Base-by-base conservation (phyloP, 2,797 vertebrate species). In the Sebastolobus alascanus region DNA sequence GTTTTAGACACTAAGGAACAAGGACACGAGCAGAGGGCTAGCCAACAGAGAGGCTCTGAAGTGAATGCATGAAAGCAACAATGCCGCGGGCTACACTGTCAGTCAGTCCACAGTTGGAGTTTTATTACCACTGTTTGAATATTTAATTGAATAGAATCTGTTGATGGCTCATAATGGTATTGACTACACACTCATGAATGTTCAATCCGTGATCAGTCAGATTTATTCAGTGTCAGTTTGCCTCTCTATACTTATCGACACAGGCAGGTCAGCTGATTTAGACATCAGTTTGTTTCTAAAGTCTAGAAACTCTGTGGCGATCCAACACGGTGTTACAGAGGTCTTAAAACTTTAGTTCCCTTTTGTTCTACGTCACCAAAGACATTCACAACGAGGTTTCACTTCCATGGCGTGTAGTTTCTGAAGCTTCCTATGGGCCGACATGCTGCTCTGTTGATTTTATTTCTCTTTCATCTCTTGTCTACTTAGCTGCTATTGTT, bases 391-490 rank as follows among this genome's bases (percentile, higher is more conserved):
- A 4, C 4, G 33, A 63, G 10, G 4, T 59, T 71, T 71, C 14
- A 5, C 25, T 31, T 25, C 2, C 31, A 25, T 8, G n/a, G 46
- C 2, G 25, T 20, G 40, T 11, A 14, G 16, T 75, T 29, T 60
- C 27, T 63, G 4, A 63, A 20, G 50, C 52, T n/a, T 72, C 68
- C 56, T 78, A 43, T 4, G 14, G 35, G 71, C 43, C 43, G 61
- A 25, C 25, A 7, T 1, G 52, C 22, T 3, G 25, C 0, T 2
- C 5, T 46, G 67, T 66, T 37, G 56, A 20, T 27, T 79, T 50
- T 54, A 54, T 38, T 70, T 70, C 69, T 58, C 65, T 65, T 64
- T 73, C 55, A 63, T 75, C 63, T 77, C 35, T 8, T 40, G n/a
- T 78, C 75, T 63, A 4, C 10, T 60, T 43, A 25, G 38, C 64